Evolutionary conservation across 2,888 invertebrate genomes (phyloP), one percentile per base, ranked within the genome.

Genomic region (Nymphalis polychloros): DNA sequence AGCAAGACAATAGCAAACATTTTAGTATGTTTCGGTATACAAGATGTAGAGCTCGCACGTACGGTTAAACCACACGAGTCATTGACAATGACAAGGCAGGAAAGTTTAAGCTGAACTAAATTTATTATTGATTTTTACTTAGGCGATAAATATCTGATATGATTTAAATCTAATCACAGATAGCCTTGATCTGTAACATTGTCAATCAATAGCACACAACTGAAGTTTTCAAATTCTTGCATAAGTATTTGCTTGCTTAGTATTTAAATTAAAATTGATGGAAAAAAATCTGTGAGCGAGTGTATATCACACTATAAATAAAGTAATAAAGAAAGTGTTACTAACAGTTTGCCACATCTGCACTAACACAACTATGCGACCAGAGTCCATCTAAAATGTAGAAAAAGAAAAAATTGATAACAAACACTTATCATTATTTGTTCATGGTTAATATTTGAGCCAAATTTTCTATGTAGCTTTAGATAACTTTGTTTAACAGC

Each of bases 391-490:
- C 20, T 23, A 27, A 55, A 55, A 31, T 16, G 41, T 41, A 41
- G 41, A 41, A 41, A 41, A 31, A 17, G 31, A 55, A 55, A n/a
- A 17, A 55, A 31, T 17, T 31, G 55, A 31, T 55, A 31, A 55
- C 8, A 55, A 35, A 31, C 27, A n/a, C 31, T 55, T 55, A 55
- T 55, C 55, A 55, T 17, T 55, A 55, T 31, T 55, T 55, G 31
- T 55, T 10, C 31, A 31, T 27, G 17, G 13, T 27, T 17, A 20
- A 52, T 23, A 23, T 23, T 23, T 52, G 19, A 20, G 10, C 20
- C 7, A 5, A 6, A 6, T 16, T 52, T 16, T 10, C n/a, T 4
- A 4, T 16, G 20, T 23, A 23, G 8, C 23, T 52, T 13, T 13
- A 55, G 55, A 55, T 55, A 17, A 19, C 49, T 49, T 1, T 49